Percentiles rank a stretch among this genome's conserved stretches.
phyloP scores from a whole-genome alignment of 1,140 invertebrate species.

The Drosophila prosaltans region DNA sequence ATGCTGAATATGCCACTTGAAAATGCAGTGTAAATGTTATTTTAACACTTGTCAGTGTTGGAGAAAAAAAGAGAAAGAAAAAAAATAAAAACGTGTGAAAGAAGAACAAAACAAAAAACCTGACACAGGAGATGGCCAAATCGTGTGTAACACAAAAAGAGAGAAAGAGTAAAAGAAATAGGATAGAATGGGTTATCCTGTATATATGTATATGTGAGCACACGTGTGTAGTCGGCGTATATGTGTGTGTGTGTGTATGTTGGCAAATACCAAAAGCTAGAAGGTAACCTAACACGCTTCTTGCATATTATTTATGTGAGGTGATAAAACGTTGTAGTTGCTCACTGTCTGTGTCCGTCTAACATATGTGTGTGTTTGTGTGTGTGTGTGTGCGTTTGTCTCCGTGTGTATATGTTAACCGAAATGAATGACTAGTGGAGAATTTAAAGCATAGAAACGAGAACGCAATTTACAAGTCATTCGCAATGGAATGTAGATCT shows the following conservation, averaged over 20 bases:
- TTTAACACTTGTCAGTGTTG: conserved; percentile 49
- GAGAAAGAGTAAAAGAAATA: background rate
- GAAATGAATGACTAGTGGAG: background rate
- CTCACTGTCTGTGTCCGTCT: background rate
- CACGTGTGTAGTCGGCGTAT: background rate
- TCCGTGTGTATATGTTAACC: background rate
- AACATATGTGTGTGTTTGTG: background rate
- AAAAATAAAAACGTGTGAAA: conserved; percentile 15
- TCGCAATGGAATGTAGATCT: background rate
- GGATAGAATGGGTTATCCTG: conserved; percentile 24
- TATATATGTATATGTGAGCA: background rate
- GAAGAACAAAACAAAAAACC: conserved; percentile 36
- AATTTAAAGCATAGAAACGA: background rate
- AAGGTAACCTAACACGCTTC: conserved; percentile 36
- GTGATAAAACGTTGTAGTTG: conserved; percentile 26
- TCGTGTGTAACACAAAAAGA: conserved; percentile 2
- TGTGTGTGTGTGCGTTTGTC: background rate
- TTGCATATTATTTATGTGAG: conserved; percentile 48
- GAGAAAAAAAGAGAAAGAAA: conserved; percentile 4
- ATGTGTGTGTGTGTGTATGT: background rate
- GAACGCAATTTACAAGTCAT: conserved; percentile 12
- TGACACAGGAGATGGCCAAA: conserved; percentile 2
- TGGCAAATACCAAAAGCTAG: conserved; percentile 10
- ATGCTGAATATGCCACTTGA: conserved; percentile 39
- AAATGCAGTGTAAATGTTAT: conserved; percentile 63